Evolutionary conservation across 2,797 vertebrate species (phyloP), one percentile per base, ranked within the genome.

Genomic region (Chloroceryle inda): DNA sequence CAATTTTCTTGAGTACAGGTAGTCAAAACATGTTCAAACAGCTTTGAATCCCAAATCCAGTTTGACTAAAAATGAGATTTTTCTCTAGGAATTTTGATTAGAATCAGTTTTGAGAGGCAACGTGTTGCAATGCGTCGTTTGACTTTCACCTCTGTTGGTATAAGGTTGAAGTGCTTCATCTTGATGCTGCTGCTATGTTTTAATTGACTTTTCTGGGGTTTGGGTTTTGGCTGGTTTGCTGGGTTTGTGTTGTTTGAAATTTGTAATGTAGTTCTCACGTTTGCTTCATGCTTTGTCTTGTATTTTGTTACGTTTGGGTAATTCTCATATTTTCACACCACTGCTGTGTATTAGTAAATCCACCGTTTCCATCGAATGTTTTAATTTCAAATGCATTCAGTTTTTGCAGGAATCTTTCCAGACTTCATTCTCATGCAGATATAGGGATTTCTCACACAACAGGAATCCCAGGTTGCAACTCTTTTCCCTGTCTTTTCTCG

Each of bases 41-140:
- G 61, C 91, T 66, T 38, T 10, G 58, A 78, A 75, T 62, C 59
- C 1, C 2, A 74, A 72, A 33, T 22, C 11, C 15, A 75, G 29
- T 5, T 47, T 44, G 52, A 81, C 44, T 23, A 42, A 62, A 92
- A 86, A 38, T 17, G 7, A 37, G 22, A 9, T 50, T 80, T 80
- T 69, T 21, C n/a, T 4, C 5, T 21, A 31, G 38, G 55, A 91
- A 59, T 94, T 71, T 38, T 55, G 72, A 29, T 66, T 68, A 6
- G 15, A n/a, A 58, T 29, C 15, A 15, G 12, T 78, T 89, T 73
- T 66, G 58, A 72, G 72, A 59, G 14, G 53, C 64, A 72, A 26
- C 0, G 0, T 29, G 22, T 84, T 68, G 53, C 44, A 24, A 1
- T 21, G 17, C 17, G 10, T 68, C 21, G 5, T 69, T 62, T 68